Percentiles rank a stretch among this genome's conserved stretches.
Evolutionary conservation across 2,888 invertebrate genomes (phyloP).

Genomic region (Metopia argyrocephala): DNA sequence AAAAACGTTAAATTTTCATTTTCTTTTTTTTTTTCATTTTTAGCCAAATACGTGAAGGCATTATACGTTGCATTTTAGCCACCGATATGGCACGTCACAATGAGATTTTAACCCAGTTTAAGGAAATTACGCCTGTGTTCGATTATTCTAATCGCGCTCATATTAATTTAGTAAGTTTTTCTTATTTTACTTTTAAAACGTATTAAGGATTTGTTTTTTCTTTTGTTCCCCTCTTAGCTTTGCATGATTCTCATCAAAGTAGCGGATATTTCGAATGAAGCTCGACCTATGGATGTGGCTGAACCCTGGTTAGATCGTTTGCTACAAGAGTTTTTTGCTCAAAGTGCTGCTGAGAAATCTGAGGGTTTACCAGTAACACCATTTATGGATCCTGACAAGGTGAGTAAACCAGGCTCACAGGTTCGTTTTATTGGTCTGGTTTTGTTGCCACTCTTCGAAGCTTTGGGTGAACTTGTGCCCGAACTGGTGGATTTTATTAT

Average conservation of each 20-base stretch:
- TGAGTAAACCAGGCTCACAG: constrained; percentile 90
- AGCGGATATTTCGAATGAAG: constrained; percentile 91
- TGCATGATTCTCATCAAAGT: constrained; percentile 91
- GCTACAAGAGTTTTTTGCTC: constrained; percentile 85
- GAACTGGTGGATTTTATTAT: constrained; percentile 83
- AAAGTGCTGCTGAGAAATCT: constrained; percentile 89
- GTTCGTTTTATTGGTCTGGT: constrained; percentile 91
- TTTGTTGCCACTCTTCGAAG: constrained; percentile 88
- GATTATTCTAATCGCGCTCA: constrained; percentile 85
- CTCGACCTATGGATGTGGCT: constrained; percentile 89
- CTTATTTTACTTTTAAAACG: not conserved
- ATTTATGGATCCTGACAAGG: constrained; percentile 92
- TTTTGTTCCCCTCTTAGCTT: constrained; percentile 78
- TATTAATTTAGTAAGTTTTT: constrained; percentile 83
- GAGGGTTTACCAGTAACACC: constrained; percentile 91
- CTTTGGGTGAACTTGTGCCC: constrained; percentile 85
- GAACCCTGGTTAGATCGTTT: constrained; percentile 90
- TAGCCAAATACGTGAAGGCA: constrained; percentile 85
- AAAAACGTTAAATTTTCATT: not conserved
- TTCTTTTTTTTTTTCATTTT: constrained; percentile 63
- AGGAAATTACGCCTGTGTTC: constrained; percentile 83
- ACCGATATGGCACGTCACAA: constrained; percentile 90
- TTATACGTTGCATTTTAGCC: constrained; percentile 87
- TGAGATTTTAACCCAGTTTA: constrained; percentile 86
- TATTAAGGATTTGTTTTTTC: not conserved